Conservation (phyloP, 2,797 vertebrate species). For the Gallinago stenura region DNA sequence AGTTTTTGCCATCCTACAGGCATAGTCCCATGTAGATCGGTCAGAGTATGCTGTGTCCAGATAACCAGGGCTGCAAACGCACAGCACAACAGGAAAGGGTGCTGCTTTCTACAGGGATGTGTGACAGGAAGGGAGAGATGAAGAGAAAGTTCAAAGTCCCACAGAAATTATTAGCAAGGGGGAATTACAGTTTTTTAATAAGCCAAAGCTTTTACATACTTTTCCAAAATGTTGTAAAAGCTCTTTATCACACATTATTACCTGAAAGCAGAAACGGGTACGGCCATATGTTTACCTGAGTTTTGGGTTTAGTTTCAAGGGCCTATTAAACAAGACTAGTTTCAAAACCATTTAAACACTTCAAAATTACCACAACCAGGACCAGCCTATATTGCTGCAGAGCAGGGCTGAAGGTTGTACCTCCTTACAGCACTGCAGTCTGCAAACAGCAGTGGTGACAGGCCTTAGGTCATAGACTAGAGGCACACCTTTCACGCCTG, state of each 20-base stretch:
- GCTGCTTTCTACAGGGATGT: not conserved
- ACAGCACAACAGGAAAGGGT: not conserved
- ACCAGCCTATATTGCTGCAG: constrained; percentile 37
- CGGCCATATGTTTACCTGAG: not conserved
- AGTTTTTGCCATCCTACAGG: not conserved
- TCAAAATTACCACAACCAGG: constrained; percentile 66
- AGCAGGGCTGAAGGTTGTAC: not conserved
- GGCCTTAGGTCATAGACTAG: not conserved
- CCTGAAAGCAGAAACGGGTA: constrained; percentile 35
- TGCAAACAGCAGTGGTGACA: not conserved
- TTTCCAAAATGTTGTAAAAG: constrained; percentile 21
- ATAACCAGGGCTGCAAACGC: not conserved
- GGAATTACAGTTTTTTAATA: not conserved
- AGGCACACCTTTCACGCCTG: not conserved
- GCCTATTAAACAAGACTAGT: constrained; percentile 59
- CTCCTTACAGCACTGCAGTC: not conserved
- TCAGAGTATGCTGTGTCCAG: not conserved
- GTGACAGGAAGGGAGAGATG: not conserved
- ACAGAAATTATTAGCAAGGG: constrained; percentile 1
- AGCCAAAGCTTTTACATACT: constrained; percentile 45
- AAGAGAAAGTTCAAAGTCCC: constrained; percentile 17
- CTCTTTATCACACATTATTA: constrained; percentile 7
- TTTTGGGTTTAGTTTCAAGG: constrained; percentile 67
- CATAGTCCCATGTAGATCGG: not conserved
- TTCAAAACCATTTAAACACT: constrained; percentile 51